Percentiles rank a stretch among this genome's conserved stretches.
These are phyloP conservation scores for Rhodinocichla rosea DNA, from an alignment of 2,113 vertebrate species.

Conservation along the genomic window DNA sequence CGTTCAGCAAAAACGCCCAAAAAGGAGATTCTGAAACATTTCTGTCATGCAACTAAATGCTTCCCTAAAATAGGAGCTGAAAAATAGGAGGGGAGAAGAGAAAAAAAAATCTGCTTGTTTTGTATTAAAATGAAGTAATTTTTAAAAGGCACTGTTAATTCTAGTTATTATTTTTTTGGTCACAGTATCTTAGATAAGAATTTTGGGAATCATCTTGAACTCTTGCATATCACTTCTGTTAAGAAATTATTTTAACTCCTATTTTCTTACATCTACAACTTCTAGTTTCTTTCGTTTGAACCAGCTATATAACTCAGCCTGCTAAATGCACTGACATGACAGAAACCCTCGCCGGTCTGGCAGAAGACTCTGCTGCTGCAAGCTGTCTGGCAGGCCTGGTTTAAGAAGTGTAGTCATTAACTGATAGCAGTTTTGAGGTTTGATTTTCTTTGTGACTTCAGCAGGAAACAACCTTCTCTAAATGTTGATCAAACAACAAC, in stretches of 20 bases:
- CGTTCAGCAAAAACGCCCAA: not conserved
- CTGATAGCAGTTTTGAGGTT: not conserved
- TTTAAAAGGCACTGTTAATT: not conserved
- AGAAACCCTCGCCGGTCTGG: not conserved
- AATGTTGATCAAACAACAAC: not conserved
- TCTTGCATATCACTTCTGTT: not conserved
- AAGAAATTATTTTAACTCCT: not conserved
- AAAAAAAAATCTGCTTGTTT: not conserved
- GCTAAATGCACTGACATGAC: not conserved
- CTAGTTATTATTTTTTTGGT: not conserved
- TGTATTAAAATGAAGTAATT: not conserved
- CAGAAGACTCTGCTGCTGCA: not conserved
- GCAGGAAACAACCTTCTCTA: not conserved
- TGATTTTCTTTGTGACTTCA: not conserved
- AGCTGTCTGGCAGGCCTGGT: not conserved
- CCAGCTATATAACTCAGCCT: not conserved
- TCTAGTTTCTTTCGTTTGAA: not conserved
- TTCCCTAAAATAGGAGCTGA: conserved; percentile 3
- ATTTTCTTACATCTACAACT: not conserved
- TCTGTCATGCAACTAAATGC: not conserved
- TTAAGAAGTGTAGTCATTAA: not conserved
- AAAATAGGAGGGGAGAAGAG: not conserved
- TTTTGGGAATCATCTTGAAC: not conserved
- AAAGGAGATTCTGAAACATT: conserved; percentile 1
- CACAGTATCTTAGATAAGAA: not conserved